These are phyloP conservation scores for Tholera decimalis DNA, from an alignment of 2,888 invertebrate species.

Conservation along the genomic window DNA sequence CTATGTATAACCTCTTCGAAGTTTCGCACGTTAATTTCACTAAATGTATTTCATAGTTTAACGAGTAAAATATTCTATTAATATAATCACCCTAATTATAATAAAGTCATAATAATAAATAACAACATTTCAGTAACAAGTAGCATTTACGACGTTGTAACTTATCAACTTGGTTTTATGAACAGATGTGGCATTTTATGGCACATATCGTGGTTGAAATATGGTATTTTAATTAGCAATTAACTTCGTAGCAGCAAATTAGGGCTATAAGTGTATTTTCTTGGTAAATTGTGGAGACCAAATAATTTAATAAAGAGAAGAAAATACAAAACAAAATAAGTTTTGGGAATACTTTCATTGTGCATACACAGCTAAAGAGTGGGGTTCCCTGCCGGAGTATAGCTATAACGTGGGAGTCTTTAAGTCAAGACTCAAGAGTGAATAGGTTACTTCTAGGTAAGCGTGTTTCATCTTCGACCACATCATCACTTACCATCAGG, in stretches of 20 bases:
- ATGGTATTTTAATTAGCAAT: slow-evolving; percentile 30
- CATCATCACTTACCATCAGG: too few relatives aligned
- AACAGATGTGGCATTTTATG: slow-evolving; percentile 22
- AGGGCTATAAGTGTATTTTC: not conserved
- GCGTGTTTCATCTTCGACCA: too few relatives aligned
- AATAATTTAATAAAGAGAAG: too few relatives aligned
- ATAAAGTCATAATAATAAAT: slow-evolving; percentile 4
- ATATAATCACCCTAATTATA: not conserved
- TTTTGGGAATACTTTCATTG: too few relatives aligned
- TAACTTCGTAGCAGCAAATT: slow-evolving; percentile 1
- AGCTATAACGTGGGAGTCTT: too few relatives aligned
- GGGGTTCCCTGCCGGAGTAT: too few relatives aligned
- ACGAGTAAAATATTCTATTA: not conserved
- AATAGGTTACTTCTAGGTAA: too few relatives aligned
- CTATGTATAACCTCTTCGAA: too few relatives aligned
- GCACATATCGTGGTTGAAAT: slow-evolving; percentile 8
- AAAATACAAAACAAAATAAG: too few relatives aligned
- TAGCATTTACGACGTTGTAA: slow-evolving; percentile 18
- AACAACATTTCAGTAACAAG: slow-evolving; percentile 1
- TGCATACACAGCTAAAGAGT: too few relatives aligned
- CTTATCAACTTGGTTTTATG: slow-evolving; percentile 7
- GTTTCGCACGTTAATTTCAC: not conserved
- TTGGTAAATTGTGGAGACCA: not conserved
- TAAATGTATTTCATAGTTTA: too few relatives aligned
- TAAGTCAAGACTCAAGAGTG: too few relatives aligned